Conservation (phyloP, 2,797 vertebrate genomes). For the Myotis planiceps region DNA sequence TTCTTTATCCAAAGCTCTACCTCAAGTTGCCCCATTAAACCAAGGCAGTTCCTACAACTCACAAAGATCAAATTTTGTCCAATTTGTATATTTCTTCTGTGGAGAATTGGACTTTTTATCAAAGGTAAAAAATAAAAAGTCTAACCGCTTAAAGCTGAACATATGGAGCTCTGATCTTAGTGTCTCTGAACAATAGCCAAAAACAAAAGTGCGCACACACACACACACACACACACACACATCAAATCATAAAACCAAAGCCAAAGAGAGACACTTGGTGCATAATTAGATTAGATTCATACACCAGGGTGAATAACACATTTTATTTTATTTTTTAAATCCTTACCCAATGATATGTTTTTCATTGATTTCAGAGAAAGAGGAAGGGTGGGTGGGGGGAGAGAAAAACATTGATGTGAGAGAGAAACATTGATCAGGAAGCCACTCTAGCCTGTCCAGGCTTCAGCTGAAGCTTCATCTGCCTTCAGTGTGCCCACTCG, state of each 20-base stretch:
- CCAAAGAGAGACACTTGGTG: not conserved
- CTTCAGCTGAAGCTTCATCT: too few relatives aligned
- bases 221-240: not conserved
- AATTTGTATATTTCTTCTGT: not conserved
- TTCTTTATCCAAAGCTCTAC: not conserved
- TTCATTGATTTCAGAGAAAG: not conserved
- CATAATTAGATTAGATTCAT: not conserved
- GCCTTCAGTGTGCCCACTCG: too few relatives aligned
- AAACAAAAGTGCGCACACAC: not conserved
- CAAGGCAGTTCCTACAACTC: not conserved
- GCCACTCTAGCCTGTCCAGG: too few relatives aligned
- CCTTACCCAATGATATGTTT: not conserved
- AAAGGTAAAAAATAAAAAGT: not conserved
- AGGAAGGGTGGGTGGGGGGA: not conserved
- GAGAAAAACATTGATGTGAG: not conserved
- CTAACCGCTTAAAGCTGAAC: not conserved
- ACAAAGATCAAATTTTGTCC: not conserved
- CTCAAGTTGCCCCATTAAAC: not conserved
- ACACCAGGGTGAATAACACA: not conserved
- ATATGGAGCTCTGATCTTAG: not conserved
- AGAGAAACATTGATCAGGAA: not conserved
- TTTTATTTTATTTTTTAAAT: not conserved
- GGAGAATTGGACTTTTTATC: not conserved
- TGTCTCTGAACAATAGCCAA: slow-evolving; percentile 5
- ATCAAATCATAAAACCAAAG: not conserved